Conservation (phyloP, 2,113 vertebrate genomes). For the Lampris megalopsis region DNA sequence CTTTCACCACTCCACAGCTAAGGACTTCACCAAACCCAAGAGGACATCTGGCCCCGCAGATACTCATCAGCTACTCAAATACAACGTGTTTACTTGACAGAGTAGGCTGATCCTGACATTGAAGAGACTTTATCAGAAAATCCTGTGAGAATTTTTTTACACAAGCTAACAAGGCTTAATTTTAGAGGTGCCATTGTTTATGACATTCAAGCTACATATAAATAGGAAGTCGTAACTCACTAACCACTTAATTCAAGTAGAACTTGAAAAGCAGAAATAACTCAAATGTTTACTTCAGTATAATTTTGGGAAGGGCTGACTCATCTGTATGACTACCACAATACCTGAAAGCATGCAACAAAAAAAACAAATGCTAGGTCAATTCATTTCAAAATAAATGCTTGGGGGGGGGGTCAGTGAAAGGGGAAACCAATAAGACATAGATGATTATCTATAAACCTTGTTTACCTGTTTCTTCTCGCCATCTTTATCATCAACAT, state of each 20-base stretch:
- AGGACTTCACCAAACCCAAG: background rate
- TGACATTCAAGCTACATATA: constrained; percentile 40
- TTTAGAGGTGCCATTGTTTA: constrained; percentile 38
- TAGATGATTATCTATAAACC: background rate
- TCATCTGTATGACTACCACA: background rate
- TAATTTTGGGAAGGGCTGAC: background rate
- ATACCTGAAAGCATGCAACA: background rate
- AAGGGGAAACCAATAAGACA: background rate
- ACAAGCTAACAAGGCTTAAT: constrained; percentile 9
- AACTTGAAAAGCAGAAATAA: constrained; percentile 9
- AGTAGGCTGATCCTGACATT: background rate
- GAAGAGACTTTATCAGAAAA: constrained; percentile 4
- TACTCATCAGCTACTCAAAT: background rate
- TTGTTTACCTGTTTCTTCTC: constrained; percentile 89
- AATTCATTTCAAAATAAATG: background rate
- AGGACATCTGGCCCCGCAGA: background rate
- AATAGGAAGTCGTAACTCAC: background rate
- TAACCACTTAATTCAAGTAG: background rate
- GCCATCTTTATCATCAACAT: constrained; percentile 90
- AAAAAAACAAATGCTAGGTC: background rate
- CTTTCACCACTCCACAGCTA: constrained; percentile 20
- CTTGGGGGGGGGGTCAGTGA: background rate
- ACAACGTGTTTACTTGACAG: background rate
- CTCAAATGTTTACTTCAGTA: background rate
- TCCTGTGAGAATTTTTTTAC: constrained; percentile 20